These are phyloP conservation scores for Nasonovia ribisnigri DNA, from an alignment of 2,888 invertebrate genomes.

Conservation along the genomic window DNA sequence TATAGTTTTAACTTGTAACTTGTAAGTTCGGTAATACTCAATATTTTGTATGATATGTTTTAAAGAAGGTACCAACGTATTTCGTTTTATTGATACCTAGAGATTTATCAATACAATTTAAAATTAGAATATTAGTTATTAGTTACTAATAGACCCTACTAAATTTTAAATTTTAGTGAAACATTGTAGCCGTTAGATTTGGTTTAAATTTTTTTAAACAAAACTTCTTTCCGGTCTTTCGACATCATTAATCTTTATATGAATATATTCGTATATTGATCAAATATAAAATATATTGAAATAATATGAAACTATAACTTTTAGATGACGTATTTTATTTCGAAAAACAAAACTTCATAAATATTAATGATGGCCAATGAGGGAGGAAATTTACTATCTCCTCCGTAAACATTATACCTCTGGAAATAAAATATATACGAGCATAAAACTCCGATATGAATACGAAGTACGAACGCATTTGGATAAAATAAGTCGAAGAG, in stretches of 20 bases:
- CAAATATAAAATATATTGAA: constrained; percentile 15
- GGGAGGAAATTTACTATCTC: not conserved
- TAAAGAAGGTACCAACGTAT: not conserved
- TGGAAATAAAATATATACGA: not conserved
- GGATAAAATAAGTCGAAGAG: constrained; percentile 15
- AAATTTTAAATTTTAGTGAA: not conserved
- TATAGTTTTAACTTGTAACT: not conserved
- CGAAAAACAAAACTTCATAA: not conserved
- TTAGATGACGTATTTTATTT: not conserved
- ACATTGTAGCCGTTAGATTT: not conserved
- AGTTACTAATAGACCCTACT: not conserved
- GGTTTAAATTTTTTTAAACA: not conserved
- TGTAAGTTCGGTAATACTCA: not conserved
- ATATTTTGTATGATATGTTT: not conserved
- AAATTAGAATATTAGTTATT: not conserved
- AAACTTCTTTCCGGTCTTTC: not conserved
- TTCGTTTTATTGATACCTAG: too few species aligned
- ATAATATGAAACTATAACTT: not conserved
- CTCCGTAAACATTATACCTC: not conserved
- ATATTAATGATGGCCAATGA: not conserved
- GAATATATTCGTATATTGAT: not conserved
- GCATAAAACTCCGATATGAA: not conserved
- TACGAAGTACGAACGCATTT: not conserved
- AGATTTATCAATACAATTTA: too few species aligned
- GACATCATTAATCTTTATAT: not conserved